phyloP scores from a whole-genome alignment of 1,140 invertebrate species.

The Antheraea pernyi region DNA sequence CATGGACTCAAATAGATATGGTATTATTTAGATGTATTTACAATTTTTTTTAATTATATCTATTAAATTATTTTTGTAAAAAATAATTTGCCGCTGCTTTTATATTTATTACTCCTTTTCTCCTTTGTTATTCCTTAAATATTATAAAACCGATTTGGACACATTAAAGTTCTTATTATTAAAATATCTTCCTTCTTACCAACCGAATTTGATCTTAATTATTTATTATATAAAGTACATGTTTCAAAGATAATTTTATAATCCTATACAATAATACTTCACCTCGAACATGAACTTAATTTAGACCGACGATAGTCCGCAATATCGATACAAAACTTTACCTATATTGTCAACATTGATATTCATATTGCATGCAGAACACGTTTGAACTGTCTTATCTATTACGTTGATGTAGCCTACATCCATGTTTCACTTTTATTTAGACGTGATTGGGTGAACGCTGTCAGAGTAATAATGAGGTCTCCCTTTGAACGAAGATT shows the following conservation, averaged over 20 bases:
- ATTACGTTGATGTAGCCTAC: slow-evolving; percentile 11
- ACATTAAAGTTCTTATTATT: no score
- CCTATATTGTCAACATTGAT: not conserved
- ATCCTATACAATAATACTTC: not conserved
- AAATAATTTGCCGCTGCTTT: no score
- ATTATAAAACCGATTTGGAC: no score
- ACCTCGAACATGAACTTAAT: not conserved
- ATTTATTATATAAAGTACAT: no score
- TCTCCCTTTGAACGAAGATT: slow-evolving; percentile 4
- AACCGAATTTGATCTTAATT: no score
- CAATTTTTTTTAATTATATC: no score
- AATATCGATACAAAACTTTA: not conserved
- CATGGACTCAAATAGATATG: no score
- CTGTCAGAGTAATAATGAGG: slow-evolving; percentile 2
- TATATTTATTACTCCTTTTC: no score
- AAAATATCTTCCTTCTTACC: no score
- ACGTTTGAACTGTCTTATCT: slow-evolving; percentile 10
- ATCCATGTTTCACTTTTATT: slow-evolving; percentile 30
- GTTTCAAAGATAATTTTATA: not conserved
- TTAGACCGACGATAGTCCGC: not conserved
- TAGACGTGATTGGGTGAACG: slow-evolving; percentile 25
- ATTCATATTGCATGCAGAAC: slow-evolving; percentile 7
- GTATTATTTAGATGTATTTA: no score
- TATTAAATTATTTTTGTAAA: no score
- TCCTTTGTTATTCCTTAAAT: no score